phyloP scores from a whole-genome alignment of 2,888 invertebrate genomes.

The Xestia ashworthii region DNA sequence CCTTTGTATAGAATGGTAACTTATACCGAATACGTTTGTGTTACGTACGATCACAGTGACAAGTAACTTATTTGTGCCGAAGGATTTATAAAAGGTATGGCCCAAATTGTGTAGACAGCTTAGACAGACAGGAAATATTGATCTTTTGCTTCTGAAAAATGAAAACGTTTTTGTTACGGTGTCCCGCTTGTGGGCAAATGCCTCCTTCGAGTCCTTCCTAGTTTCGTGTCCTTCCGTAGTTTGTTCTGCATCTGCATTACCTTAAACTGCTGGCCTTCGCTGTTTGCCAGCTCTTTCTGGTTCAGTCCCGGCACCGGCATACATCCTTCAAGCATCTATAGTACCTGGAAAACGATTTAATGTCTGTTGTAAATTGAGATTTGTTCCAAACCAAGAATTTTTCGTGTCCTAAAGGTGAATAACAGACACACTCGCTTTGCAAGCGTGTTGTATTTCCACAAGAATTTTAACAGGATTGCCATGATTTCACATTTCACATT shows the following conservation, averaged over 20 bases:
- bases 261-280: not conserved
- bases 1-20: slow-evolving; percentile 28
- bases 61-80: slow-evolving; percentile 36
- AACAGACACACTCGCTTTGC: not conserved
- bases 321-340: not conserved
- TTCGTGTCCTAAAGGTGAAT: not conserved
- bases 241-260: not conserved
- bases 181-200: not conserved
- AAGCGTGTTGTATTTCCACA: not conserved
- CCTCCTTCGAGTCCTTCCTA: not conserved
- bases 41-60: slow-evolving; percentile 37
- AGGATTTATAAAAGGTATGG: slow-evolving; percentile 35
- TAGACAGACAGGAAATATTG: too few species aligned
- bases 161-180: not conserved
- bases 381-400: not conserved
- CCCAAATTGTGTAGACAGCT: slow-evolving; percentile 8
- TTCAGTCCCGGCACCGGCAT: too few species aligned
- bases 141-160: not conserved
- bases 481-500: not conserved
- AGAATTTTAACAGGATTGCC: not conserved
- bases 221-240: not conserved
- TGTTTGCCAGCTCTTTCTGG: not conserved
- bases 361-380: not conserved
- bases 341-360: not conserved
- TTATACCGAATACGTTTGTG: slow-evolving; percentile 30